A percentile compares a stretch with the other conserved stretches of the same genome.
phyloP scores from a whole-genome alignment of 2,888 invertebrate species.

The Gnatocerus cornutus region DNA sequence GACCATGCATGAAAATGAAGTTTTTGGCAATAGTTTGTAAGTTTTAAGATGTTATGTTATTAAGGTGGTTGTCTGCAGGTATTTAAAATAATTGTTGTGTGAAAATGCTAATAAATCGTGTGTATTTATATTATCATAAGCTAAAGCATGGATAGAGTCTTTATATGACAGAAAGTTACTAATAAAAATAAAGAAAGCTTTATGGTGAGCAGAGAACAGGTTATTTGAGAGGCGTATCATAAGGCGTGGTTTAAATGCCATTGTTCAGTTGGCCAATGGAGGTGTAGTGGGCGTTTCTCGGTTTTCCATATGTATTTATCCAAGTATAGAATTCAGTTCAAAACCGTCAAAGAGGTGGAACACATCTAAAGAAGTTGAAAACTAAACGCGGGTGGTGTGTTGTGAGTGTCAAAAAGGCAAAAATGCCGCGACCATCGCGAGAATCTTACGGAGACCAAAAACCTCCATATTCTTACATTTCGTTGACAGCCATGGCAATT shows the following conservation, averaged over 20 bases:
- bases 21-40: too few relatives aligned
- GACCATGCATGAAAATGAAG: constrained; percentile 17
- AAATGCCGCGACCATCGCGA: constrained; percentile 96
- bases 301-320: constrained; percentile 47
- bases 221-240: constrained; percentile 35
- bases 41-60: background rate
- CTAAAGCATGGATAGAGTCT: constrained; percentile 45
- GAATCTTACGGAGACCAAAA: constrained; percentile 99
- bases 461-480: constrained; percentile 99
- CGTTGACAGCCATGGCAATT: constrained; percentile 99
- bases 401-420: constrained; percentile 16
- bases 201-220: constrained; percentile 46
- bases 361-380: constrained; percentile 34
- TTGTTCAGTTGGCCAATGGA: constrained; percentile 43
- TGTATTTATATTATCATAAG: constrained; percentile 48
- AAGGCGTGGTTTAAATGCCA: constrained; percentile 46
- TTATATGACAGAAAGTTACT: constrained; percentile 37
- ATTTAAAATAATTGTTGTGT: constrained; percentile 45
- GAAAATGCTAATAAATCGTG: constrained; percentile 48
- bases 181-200: constrained; percentile 47
- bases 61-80: background rate
- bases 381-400: constrained; percentile 45
- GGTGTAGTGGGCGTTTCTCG: constrained; percentile 26
- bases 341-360: constrained; percentile 48
- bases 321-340: constrained; percentile 40